Base-by-base conservation (phyloP, 2,888 invertebrate genomes). In the Acronicta aceris region DNA sequence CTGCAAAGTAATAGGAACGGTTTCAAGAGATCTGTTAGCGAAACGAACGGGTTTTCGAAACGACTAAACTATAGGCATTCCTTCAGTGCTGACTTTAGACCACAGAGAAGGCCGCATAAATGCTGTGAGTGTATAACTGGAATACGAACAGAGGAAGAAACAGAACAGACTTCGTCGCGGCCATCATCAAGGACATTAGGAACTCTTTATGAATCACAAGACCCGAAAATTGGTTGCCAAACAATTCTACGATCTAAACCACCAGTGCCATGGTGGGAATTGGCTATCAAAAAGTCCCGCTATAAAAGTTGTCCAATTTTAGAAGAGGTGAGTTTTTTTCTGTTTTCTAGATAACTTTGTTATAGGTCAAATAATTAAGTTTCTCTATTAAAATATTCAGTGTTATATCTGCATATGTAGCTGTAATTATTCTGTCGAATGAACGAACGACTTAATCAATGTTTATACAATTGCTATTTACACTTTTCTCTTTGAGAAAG, bases 201-300 rank as follows among this genome's bases (percentile, higher is more conserved):
- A 49, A 95, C 95, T 33, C 83, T 95, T 49, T 95, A 95, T 69
- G 95, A 95, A 84, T 87, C 94, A 60, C 93, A 95, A 84, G 96
- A 97, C 84, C 95, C 96, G n/a, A 96, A 96, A 88, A 95, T 96
- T 63, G 96, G 96, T 38, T 96, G 96, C 76, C 96, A 96, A 88
- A 96, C 96, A 3, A 96, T 96, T 41, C 88, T 96, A 50, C 90
- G 96, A 38, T 95, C 96, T 59, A 96, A 96, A 79, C 97, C 97
- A 33, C 95, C 96, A 59, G 96, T 98, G 67, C 98, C 98, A 0
- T 98, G 98, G 98, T 98, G 97, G 96, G 98, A 98, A 90, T 89
- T 98, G 78, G 98, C 98, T 42, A 97, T 97, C 51, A 96, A 96
- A 78, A 96, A 97, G 74, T 96, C 96, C 79, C 96, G 97, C 71